phyloP scores from a whole-genome alignment of 2,113 vertebrate genomes.

The Hippocampus mohnikei region DNA sequence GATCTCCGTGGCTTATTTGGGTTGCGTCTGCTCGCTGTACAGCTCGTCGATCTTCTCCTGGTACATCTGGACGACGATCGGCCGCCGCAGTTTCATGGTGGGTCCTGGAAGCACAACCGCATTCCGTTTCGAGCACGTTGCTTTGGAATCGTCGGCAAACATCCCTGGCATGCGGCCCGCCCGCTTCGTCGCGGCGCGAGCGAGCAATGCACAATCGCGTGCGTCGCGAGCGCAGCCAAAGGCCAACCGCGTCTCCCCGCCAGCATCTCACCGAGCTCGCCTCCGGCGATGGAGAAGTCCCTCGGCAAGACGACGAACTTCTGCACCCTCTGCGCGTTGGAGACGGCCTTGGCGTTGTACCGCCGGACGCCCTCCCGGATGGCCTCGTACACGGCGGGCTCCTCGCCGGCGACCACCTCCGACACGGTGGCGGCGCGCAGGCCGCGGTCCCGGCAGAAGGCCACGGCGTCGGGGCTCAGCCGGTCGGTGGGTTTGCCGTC shows the following conservation, averaged over 20 bases:
- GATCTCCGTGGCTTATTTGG: slow-evolving; percentile 15
- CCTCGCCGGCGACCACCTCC: slow-evolving; percentile 64
- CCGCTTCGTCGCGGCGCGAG: too few species aligned
- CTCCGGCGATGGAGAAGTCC: slow-evolving; percentile 72
- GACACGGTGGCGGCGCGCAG: slow-evolving; percentile 57
- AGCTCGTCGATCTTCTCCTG: slow-evolving; percentile 69
- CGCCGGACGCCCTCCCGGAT: slow-evolving; percentile 69
- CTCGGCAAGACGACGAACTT: slow-evolving; percentile 67
- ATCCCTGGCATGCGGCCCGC: slow-evolving; percentile 7
- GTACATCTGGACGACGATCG: slow-evolving; percentile 73
- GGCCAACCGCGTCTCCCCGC: too few species aligned
- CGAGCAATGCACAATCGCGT: too few species aligned
- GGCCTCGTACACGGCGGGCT: slow-evolving; percentile 67
- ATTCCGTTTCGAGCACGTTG: not conserved
- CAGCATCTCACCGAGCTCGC: slow-evolving; percentile 71
- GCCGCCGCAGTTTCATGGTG: slow-evolving; percentile 77
- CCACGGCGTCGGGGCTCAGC: slow-evolving; percentile 59
- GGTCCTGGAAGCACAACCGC: slow-evolving; percentile 61
- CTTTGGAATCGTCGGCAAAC: not conserved
- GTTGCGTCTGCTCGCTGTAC: slow-evolving; percentile 41
- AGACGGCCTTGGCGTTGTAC: slow-evolving; percentile 60
- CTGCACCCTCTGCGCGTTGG: slow-evolving; percentile 73
- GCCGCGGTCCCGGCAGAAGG: slow-evolving; percentile 51
- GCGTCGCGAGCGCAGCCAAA: too few species aligned
- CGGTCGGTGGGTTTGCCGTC: slow-evolving; percentile 67